A percentile compares a stretch with the other conserved stretches of the same genome.
Conservation (phyloP, 2,888 invertebrate species). For the Carabus problematicus region DNA sequence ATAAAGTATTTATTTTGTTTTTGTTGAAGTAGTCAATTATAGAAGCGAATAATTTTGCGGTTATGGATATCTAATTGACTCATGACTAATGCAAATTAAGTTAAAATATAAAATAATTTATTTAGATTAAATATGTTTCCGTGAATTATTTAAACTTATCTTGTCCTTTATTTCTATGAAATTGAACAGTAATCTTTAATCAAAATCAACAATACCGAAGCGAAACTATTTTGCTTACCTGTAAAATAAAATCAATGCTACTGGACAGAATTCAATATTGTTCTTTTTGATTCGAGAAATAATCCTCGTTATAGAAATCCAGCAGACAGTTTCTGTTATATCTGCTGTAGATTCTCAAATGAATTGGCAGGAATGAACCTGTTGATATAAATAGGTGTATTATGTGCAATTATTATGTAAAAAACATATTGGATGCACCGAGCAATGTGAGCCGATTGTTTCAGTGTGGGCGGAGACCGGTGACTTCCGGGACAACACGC, state of each 20-base stretch:
- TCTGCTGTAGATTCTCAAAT: too few species aligned
- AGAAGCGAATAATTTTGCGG: too few species aligned
- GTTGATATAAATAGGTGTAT: constrained; percentile 28
- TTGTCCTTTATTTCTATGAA: too few species aligned
- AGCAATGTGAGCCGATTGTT: constrained; percentile 56
- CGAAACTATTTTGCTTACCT: neutral
- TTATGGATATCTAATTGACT: neutral
- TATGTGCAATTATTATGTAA: too few species aligned
- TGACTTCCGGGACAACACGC: constrained; percentile 84
- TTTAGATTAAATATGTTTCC: too few species aligned
- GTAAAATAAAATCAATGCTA: neutral
- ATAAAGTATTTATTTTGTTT: too few species aligned
- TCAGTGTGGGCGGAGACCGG: constrained; percentile 91
- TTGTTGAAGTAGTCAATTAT: too few species aligned
- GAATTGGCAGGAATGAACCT: too few species aligned
- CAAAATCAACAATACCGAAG: neutral
- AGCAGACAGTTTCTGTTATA: neutral
- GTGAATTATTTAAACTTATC: too few species aligned
- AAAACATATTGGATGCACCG: constrained; percentile 46
- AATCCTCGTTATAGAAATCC: neutral
- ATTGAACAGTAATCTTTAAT: neutral
- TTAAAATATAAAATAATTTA: too few species aligned
- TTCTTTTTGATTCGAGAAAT: constrained; percentile 26
- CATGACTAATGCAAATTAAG: neutral
- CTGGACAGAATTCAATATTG: neutral